Base-by-base conservation (phyloP, 2,113 vertebrate genomes). In the Chaetops frenatus region DNA sequence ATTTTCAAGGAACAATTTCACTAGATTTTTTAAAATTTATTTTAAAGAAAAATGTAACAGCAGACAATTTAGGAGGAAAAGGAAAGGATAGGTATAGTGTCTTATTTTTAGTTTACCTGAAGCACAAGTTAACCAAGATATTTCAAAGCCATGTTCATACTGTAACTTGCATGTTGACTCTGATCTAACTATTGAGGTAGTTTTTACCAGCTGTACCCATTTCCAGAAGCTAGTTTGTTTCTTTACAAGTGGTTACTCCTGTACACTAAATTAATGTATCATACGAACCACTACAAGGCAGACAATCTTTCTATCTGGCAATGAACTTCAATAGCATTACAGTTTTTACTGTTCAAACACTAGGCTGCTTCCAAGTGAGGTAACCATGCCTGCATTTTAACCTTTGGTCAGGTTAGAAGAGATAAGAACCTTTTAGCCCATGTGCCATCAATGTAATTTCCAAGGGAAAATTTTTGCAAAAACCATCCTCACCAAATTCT, bases 111-210 rank as follows among this genome's bases (percentile, higher is more conserved):
- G 58, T 86, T 80, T 38, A 80, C 23, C 12, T 71, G 31, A 80
- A 86, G 48, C 38, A 51, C 15, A 61, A 78, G 21, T 24, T 33
- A 87, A 47, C 8, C 27, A 74, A 88, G 38, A 50, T 17, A 33
- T 79, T 79, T n/a, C 86, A 65, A 70, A 62, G 12, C 33, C 9
- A n/a, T 7, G 3, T 20, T 71, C 24, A 57, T 33, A 8, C 23
- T 29, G 1, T 47, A 66, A 58, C 6, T 27, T 47, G 9, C 8
- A 16, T 2, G 6, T 28, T 85, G 38, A 81, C 64, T 57, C 40
- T 48, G 8, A 38, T 40, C 5, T 27, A 66, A n/a, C 7, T 0
- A 0, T 4, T 60, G 45, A 21, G 0, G 0, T 24, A 45, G 23
- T 31, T 86, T 71, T 48, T 61, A 44, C 7, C 15, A 57, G 28